phyloP scores from a whole-genome alignment of 1,140 invertebrate species.

The Lethocerus indicus region DNA sequence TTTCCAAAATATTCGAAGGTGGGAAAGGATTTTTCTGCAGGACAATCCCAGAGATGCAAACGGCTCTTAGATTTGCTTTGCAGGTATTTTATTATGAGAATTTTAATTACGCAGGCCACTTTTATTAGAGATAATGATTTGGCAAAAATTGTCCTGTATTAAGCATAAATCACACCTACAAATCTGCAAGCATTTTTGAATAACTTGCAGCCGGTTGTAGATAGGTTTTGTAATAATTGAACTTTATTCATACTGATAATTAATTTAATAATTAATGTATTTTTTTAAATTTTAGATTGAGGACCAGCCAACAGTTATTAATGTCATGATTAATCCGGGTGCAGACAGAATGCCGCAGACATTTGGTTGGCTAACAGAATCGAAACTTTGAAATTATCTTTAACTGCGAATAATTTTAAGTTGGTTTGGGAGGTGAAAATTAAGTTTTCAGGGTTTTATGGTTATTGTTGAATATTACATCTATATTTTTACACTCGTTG shows the following conservation, averaged over 20 bases:
- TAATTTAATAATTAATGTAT: background rate
- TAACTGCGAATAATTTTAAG: too few relatives aligned
- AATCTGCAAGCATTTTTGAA: background rate
- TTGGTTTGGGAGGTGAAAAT: too few relatives aligned
- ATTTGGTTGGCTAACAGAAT: slow-evolving; percentile 82
- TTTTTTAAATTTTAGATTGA: slow-evolving; percentile 27
- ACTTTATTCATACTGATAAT: background rate
- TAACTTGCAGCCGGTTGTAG: slow-evolving; percentile 1
- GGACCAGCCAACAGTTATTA: slow-evolving; percentile 70
- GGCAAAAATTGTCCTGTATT: background rate
- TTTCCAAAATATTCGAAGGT: slow-evolving; percentile 69
- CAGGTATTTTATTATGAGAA: slow-evolving; percentile 24
- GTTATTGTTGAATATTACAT: too few relatives aligned
- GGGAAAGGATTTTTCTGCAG: slow-evolving; percentile 61
- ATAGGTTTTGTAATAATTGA: background rate
- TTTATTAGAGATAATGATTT: background rate
- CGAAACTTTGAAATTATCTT: slow-evolving; percentile 73
- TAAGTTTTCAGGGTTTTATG: too few relatives aligned
- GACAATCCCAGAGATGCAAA: slow-evolving; percentile 53
- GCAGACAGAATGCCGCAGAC: slow-evolving; percentile 81
- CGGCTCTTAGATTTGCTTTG: slow-evolving; percentile 47
- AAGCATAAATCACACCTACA: background rate
- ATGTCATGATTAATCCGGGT: slow-evolving; percentile 73
- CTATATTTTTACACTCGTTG: too few relatives aligned
- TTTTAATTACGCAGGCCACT: background rate